Conservation (phyloP, 2,113 vertebrate genomes). For the Zosterops borbonicus region DNA sequence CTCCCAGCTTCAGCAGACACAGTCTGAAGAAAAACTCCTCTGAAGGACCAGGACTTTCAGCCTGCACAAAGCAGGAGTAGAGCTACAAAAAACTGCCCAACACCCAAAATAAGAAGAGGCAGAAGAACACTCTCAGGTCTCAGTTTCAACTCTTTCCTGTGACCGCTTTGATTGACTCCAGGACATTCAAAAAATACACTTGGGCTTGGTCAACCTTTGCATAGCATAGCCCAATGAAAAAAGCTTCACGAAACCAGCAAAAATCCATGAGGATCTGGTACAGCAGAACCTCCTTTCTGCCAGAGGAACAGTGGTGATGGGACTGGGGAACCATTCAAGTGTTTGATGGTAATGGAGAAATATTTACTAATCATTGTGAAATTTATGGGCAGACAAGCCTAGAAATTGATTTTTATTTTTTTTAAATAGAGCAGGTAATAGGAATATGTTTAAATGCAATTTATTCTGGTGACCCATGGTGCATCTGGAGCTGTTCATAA, state of each 20-base stretch:
- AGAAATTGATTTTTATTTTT: not conserved
- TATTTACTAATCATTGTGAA: not conserved
- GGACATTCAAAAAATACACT: not conserved
- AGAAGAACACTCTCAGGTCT: not conserved
- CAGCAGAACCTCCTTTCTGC: not conserved
- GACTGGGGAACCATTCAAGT: not conserved
- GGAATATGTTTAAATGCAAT: not conserved
- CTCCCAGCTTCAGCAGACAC: not conserved
- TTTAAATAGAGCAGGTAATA: not conserved
- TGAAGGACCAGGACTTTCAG: not conserved
- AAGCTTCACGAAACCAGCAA: not conserved
- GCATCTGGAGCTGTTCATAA: not conserved
- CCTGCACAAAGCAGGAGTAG: not conserved
- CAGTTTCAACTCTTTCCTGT: not conserved
- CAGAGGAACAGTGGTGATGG: not conserved
- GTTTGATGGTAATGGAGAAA: not conserved
- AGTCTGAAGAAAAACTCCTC: not conserved
- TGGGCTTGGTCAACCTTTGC: not conserved
- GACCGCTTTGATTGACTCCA: fast-evolving
- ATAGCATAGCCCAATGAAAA: not conserved
- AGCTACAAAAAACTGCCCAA: not conserved
- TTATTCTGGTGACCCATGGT: not conserved
- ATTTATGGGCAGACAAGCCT: not conserved
- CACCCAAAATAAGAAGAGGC: not conserved
- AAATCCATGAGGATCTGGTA: not conserved